Evolutionary conservation across 2,797 vertebrate genomes (phyloP).

Genomic region (Aldrovandia affinis): DNA sequence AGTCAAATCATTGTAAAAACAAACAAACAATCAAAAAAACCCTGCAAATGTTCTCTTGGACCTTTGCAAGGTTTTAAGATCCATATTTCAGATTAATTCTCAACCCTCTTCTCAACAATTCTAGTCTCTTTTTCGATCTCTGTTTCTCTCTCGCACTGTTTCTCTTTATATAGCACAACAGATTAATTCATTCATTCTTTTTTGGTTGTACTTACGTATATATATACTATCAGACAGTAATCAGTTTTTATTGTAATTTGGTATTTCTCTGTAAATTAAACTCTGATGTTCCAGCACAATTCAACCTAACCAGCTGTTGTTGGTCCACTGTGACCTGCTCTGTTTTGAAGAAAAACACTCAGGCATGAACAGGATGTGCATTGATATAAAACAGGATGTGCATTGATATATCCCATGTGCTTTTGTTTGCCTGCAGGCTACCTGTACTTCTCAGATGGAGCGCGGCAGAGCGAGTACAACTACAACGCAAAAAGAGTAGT

Average conservation of each 20-base stretch:
- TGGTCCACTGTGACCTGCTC: neutral
- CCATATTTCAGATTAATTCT: no score
- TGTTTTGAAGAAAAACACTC: neutral
- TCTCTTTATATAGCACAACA: no score
- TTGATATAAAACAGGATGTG: neutral
- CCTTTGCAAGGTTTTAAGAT: no score
- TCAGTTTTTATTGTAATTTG: neutral
- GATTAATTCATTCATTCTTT: no score
- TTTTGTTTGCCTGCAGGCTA: constrained; percentile 52
- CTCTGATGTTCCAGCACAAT: neutral
- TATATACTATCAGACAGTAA: no score
- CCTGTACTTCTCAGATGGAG: constrained; percentile 71
- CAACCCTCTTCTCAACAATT: no score
- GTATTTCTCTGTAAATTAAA: neutral
- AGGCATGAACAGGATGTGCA: neutral
- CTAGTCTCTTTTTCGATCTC: no score
- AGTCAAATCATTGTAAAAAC: no score
- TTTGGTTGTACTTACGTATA: no score
- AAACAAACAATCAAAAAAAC: no score
- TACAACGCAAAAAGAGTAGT: constrained; percentile 47
- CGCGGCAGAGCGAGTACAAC: constrained; percentile 67
- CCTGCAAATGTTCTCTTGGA: no score
- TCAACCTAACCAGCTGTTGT: neutral
- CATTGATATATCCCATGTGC: neutral
- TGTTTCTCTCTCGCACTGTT: no score